Conservation (phyloP, 1,140 invertebrate species). For the Odontomachus brunneus region DNA sequence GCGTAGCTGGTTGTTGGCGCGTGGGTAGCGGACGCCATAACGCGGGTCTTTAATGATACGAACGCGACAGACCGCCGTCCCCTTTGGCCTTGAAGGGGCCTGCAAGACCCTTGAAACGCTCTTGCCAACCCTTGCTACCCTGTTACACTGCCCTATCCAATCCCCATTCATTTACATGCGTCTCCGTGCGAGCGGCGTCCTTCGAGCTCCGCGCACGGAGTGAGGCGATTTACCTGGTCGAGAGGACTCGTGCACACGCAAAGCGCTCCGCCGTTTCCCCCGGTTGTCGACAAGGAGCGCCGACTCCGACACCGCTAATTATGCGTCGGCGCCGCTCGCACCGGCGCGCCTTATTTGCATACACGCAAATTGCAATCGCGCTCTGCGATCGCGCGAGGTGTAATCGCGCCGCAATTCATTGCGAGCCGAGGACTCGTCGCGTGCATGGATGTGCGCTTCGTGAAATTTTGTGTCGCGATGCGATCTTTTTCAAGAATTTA, state of each 20-base stretch:
- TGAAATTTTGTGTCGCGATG: too few relatives aligned
- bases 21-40: slow-evolving; percentile 27
- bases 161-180: slow-evolving; percentile 84
- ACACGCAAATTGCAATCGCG: too few relatives aligned
- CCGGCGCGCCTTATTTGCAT: too few relatives aligned
- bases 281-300: neutral
- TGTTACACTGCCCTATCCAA: slow-evolving; percentile 85
- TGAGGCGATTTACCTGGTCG: slow-evolving; percentile 36
- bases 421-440: too few relatives aligned
- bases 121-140: slow-evolving; percentile 78
- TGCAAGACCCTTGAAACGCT: slow-evolving; percentile 79
- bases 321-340: neutral
- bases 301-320: slow-evolving; percentile 13
- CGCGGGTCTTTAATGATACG: slow-evolving; percentile 33
- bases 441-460: too few relatives aligned
- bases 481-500: too few relatives aligned
- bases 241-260: slow-evolving; percentile 16
- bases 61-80: slow-evolving; percentile 37
- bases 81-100: slow-evolving; percentile 70
- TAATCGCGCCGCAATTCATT: too few relatives aligned
- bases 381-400: too few relatives aligned
- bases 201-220: slow-evolving; percentile 9
- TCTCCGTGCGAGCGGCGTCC: slow-evolving; percentile 57
- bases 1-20: neutral
- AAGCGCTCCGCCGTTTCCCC: slow-evolving; percentile 5